These are phyloP conservation scores for Palaemon carinicauda DNA, from an alignment of 1,140 invertebrate species.

Conservation along the genomic window DNA sequence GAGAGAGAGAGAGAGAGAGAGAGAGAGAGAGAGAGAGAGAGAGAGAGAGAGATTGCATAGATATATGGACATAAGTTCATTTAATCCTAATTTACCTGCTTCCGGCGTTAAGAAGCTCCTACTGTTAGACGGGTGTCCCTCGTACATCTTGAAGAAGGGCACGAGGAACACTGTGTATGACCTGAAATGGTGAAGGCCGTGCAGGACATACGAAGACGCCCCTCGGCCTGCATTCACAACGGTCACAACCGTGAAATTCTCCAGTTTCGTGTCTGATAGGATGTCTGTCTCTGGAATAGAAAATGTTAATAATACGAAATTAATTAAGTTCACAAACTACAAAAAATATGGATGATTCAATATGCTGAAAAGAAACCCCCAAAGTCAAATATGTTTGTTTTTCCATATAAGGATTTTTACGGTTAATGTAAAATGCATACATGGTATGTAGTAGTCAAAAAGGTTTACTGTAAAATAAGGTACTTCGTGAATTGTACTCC, in stretches of 20 bases:
- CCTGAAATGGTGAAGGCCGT: constrained; percentile 75
- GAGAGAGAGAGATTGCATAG: neutral
- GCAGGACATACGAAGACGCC: constrained; percentile 65
- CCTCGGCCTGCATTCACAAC: constrained; percentile 49
- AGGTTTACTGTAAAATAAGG: too few species aligned
- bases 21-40: constrained; percentile 1
- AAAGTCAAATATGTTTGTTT: too few species aligned
- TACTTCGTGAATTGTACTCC: too few species aligned
- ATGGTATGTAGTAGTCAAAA: too few species aligned
- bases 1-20: neutral
- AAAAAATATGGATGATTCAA: too few species aligned
- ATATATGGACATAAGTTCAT: too few species aligned
- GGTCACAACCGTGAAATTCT: constrained; percentile 46
- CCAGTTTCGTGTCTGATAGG: neutral
- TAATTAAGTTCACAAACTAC: neutral
- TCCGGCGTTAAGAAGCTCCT: constrained; percentile 75
- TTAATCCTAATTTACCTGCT: constrained; percentile 72
- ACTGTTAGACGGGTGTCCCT: constrained; percentile 80
- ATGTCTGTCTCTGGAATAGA: neutral
- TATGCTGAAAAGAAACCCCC: neutral
- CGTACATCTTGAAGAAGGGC: constrained; percentile 80
- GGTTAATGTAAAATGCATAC: too few species aligned
- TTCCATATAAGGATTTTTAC: too few species aligned
- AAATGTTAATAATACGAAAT: neutral
- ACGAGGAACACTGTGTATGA: constrained; percentile 81